phyloP scores from a whole-genome alignment of 2,797 vertebrate species.

The Karalla daura region DNA sequence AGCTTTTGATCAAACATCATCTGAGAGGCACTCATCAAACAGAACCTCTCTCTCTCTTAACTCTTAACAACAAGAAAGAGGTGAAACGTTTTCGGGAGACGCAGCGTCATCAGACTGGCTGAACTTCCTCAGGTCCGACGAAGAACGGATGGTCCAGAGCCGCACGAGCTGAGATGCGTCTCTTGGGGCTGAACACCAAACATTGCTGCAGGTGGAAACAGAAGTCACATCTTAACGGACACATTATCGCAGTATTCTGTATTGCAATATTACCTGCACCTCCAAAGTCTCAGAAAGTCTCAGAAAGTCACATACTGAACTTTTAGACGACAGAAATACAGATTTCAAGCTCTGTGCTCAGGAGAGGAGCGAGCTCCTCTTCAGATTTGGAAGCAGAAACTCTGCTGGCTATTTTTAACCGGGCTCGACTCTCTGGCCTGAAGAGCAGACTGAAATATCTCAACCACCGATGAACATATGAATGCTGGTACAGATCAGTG shows the following conservation, averaged over 20 bases:
- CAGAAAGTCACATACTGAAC: no score
- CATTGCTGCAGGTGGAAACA: constrained; percentile 71
- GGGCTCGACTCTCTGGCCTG: background rate
- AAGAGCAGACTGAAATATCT: constrained; percentile 12
- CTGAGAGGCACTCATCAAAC: constrained; percentile 37
- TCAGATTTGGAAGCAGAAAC: background rate
- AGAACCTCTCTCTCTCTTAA: no score
- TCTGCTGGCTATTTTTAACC: constrained; percentile 5
- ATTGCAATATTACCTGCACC: no score
- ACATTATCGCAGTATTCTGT: no score
- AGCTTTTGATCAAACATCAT: constrained; percentile 25
- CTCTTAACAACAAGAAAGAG: background rate
- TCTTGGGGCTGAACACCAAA: constrained; percentile 77
- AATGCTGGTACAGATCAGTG: no score
- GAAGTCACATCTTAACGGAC: constrained; percentile 7
- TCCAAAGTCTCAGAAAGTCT: background rate
- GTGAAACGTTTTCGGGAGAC: no score
- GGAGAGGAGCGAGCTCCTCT: background rate
- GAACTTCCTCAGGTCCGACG: constrained; percentile 27
- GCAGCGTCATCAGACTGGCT: no score
- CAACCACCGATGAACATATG: no score
- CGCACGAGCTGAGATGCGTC: constrained; percentile 79
- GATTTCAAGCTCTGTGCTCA: background rate
- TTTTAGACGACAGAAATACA: background rate
- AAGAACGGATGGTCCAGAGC: constrained; percentile 83